Evolutionary conservation across 2,113 vertebrate genomes (phyloP).

Genomic region (Acanthisitta chloris): DNA sequence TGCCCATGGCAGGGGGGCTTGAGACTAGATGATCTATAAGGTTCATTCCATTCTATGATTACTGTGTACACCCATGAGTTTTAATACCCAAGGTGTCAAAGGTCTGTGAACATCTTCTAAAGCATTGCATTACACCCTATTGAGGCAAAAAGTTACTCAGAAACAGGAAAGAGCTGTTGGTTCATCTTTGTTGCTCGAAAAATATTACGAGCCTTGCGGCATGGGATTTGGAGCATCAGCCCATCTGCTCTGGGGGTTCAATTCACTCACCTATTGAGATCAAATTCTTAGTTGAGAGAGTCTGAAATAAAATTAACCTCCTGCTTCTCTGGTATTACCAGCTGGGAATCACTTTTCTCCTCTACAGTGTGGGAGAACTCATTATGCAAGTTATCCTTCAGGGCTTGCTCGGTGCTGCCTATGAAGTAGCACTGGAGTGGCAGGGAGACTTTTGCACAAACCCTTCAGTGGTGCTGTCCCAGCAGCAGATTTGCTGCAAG

Average conservation of each 20-base stretch:
- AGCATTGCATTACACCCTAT: not conserved
- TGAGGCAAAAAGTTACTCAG: not conserved
- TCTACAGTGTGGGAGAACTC: not conserved
- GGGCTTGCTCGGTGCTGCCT: not conserved
- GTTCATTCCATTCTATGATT: too few relatives aligned
- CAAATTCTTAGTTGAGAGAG: not conserved
- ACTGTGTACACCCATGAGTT: not conserved
- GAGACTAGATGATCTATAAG: too few relatives aligned
- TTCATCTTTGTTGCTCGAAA: not conserved
- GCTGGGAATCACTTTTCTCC: not conserved
- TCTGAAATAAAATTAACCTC: constrained; percentile 30
- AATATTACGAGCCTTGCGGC: not conserved
- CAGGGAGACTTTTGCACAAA: not conserved
- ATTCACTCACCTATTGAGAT: not conserved
- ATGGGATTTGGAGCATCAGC: not conserved
- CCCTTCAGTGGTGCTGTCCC: not conserved
- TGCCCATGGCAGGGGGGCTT: too few relatives aligned
- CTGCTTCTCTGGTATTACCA: not conserved
- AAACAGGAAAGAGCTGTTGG: not conserved
- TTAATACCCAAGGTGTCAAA: not conserved
- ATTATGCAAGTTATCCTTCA: not conserved
- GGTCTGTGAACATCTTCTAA: not conserved
- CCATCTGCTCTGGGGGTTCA: not conserved
- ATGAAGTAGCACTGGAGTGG: not conserved
- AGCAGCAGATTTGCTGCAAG: constrained; percentile 15